Evolutionary conservation across 2,888 invertebrate genomes (phyloP).

Genomic region (Lepidochrysops patricia): DNA sequence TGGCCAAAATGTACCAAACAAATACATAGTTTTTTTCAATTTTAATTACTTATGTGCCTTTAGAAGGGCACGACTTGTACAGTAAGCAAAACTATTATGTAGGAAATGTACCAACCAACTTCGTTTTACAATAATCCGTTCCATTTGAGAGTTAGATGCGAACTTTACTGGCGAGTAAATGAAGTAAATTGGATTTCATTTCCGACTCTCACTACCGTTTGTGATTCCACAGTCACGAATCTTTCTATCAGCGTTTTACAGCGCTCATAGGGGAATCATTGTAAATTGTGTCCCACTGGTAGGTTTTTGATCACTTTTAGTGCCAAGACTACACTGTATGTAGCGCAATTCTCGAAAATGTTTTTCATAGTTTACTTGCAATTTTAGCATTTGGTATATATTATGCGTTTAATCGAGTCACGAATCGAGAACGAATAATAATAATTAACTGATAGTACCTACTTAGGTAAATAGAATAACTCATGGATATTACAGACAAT

Average conservation of each 20-base stretch:
- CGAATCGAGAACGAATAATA: too few species aligned
- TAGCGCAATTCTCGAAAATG: too few species aligned
- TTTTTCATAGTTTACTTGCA: too few species aligned
- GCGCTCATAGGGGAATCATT: conserved; percentile 27
- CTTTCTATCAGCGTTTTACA: conserved; percentile 43
- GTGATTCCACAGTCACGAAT: conserved; percentile 55
- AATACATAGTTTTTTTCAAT: too few species aligned
- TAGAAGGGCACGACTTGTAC: conserved; percentile 18
- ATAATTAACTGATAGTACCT: too few species aligned
- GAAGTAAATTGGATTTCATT: conserved; percentile 69
- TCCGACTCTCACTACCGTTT: conserved; percentile 56
- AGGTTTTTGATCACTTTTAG: not conserved
- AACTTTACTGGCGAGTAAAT: conserved; percentile 66
- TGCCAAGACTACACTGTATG: not conserved
- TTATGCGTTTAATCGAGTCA: too few species aligned
- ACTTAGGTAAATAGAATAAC: too few species aligned
- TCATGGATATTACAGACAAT: too few species aligned
- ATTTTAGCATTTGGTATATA: too few species aligned
- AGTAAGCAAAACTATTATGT: conserved; percentile 26
- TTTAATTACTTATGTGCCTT: too few species aligned
- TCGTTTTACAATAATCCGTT: conserved; percentile 57
- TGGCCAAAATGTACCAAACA: too few species aligned
- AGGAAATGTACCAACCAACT: conserved; percentile 31
- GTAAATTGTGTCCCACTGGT: conserved; percentile 16
- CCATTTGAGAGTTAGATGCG: conserved; percentile 59